Evolutionary conservation across 1,140 invertebrate genomes (phyloP), one percentile per base, ranked within the genome.

Genomic region (Anastrepha obliqua): DNA sequence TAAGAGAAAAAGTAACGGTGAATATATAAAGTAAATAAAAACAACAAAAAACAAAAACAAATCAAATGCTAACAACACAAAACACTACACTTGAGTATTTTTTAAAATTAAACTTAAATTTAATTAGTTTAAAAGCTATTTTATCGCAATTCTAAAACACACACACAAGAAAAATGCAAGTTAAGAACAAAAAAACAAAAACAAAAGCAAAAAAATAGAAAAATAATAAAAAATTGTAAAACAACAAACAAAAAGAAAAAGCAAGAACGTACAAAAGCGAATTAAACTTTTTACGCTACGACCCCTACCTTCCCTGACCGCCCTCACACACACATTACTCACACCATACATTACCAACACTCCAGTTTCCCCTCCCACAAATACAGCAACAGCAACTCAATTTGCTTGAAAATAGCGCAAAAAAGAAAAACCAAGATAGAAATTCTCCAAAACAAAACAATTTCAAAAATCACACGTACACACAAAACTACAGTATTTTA

Each of bases 91-190:
- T 64, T 64, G 55, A 59, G 87, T 88, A 88, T 85, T 88, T 88
- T 88, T 81, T 88, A 88, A 88, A 70, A 20, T 81, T 81, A 55
- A 81, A 29, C 51, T 81, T 81, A 81, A 81, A 81, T 81, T 81
- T 55, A 55, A 81, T 81, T 81, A 81, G 44, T 81, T 81, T 81
- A 81, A 74, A 74, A 1, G 11, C 29, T 67, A 65, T 85, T 88
- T 81, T 88, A 86, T 51, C 74, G 67, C 47, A 67, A 58, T 74
- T 87, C 59, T 87, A 74, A 47, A 62, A 74, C 47, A 58, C 86
- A 74, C 47, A 58, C 20, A 59, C 7, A 74, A 59, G 29, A 51
- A 85, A 67, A 87, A 15, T 64, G 29, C 20, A 11, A 87, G 64
- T 78, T 44, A 44, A 81, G 60, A 29, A 81, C 15, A 86, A 11